Conservation (phyloP, 2,797 vertebrate species). For the Eupleurogrammus muticus region DNA sequence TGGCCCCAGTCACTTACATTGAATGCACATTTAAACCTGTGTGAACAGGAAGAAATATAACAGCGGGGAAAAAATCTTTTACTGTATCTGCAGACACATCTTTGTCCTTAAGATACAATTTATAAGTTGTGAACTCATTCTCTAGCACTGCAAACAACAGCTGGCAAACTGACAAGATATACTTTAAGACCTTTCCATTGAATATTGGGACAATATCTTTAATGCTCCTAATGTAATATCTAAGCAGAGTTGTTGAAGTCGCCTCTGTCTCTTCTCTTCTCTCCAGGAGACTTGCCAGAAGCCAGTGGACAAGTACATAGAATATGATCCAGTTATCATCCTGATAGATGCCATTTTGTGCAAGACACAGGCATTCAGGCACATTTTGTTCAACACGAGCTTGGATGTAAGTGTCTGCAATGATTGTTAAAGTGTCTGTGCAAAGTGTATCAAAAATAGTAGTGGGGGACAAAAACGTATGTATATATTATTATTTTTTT, state of each 20-base stretch:
- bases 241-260: background rate
- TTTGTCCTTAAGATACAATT: too few relatives aligned
- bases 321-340: constrained; percentile 98
- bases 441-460: too few relatives aligned
- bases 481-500: too few relatives aligned
- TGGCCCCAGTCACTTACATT: too few relatives aligned
- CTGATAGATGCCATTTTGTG: constrained; percentile 96
- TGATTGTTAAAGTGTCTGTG: background rate
- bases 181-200: background rate
- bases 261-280: constrained; percentile 8
- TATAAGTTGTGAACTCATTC: too few relatives aligned
- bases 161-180: too few relatives aligned
- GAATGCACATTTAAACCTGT: too few relatives aligned
- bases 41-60: too few relatives aligned
- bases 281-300: constrained; percentile 93
- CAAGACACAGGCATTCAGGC: constrained; percentile 95
- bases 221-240: background rate
- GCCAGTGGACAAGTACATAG: constrained; percentile 98
- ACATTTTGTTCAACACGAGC: constrained; percentile 95
- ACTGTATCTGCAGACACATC: too few relatives aligned
- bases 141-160: too few relatives aligned
- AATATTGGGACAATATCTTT: background rate
- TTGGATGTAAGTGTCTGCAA: constrained; percentile 88
- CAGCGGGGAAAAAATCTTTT: too few relatives aligned
- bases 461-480: too few relatives aligned